Evolutionary conservation across 2,113 vertebrate species (phyloP).

Genomic region (Cisticola juncidis): DNA sequence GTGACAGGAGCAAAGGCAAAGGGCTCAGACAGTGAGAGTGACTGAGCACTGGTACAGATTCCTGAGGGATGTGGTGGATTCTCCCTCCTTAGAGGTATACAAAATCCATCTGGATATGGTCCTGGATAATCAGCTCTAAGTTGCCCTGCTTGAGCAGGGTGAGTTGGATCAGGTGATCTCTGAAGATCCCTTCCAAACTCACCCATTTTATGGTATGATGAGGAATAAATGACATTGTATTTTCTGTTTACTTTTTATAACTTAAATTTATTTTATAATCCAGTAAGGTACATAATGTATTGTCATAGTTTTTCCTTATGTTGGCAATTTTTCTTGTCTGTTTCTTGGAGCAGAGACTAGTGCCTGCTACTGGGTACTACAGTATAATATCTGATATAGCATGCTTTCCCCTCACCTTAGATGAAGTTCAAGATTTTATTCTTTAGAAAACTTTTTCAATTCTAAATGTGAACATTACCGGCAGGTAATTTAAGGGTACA

Average conservation of each 20-base stretch:
- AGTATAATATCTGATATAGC: not conserved
- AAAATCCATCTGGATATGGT: not conserved
- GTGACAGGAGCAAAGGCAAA: not conserved
- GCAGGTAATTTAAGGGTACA: not conserved
- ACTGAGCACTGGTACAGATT: rapidly evolving
- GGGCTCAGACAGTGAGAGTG: not conserved
- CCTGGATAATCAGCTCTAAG: not conserved
- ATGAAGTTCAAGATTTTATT: not conserved
- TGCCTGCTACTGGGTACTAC: not conserved
- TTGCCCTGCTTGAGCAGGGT: not conserved
- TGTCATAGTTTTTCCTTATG: not conserved
- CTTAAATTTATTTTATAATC: not conserved
- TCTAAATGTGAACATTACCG: not conserved
- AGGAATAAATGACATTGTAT: not conserved
- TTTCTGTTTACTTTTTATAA: not conserved
- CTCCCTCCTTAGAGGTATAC: not conserved
- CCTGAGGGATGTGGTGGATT: not conserved
- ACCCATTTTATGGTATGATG: not conserved
- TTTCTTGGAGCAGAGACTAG: not conserved
- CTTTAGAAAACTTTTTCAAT: not conserved
- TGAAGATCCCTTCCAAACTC: not conserved
- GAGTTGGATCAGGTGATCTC: not conserved
- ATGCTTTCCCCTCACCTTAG: not conserved
- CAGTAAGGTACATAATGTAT: not conserved
- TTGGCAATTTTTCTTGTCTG: not conserved